Percentiles rank a stretch among this genome's conserved stretches.
Conservation (phyloP, 2,888 invertebrate species). For the Drosophila vallismaia region DNA sequence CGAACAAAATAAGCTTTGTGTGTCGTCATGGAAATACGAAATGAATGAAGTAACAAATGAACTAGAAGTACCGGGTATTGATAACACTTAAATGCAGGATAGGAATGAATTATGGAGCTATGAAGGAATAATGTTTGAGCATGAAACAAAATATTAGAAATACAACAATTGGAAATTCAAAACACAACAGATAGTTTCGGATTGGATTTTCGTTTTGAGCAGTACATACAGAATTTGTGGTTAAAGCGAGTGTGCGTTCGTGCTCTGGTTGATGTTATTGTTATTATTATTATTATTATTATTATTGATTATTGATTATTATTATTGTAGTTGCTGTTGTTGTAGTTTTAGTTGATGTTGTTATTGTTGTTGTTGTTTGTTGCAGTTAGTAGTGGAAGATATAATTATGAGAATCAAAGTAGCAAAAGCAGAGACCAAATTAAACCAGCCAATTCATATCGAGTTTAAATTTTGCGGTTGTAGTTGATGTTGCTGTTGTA, state of each 20-base stretch:
- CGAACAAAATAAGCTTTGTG: too few species aligned
- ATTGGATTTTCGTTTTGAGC: slow-evolving; percentile 34
- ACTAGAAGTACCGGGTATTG: background rate
- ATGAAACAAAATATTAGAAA: background rate
- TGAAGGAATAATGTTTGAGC: background rate
- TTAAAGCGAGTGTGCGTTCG: slow-evolving; percentile 45
- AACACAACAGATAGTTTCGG: slow-evolving; percentile 29
- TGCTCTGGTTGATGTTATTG: slow-evolving; percentile 20
- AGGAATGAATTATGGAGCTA: background rate
- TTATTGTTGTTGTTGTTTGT: slow-evolving; percentile 29
- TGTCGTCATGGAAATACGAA: too few species aligned
- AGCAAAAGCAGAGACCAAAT: slow-evolving; percentile 65
- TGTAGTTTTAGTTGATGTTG: slow-evolving; percentile 30
- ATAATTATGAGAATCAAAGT: slow-evolving; percentile 31
- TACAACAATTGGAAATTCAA: background rate
- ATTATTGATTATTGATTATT: slow-evolving; percentile 12
- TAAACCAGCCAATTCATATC: slow-evolving; percentile 67
- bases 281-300: slow-evolving; percentile 35
- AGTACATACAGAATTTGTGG: slow-evolving; percentile 63
- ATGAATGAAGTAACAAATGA: background rate
- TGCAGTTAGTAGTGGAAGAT: slow-evolving; percentile 28
- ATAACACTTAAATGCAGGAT: background rate
- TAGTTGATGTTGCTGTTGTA: slow-evolving; percentile 23
- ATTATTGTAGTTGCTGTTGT: slow-evolving; percentile 17
- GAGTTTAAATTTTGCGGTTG: slow-evolving; percentile 31